Conservation (phyloP, 2,797 vertebrate genomes). For the Coregonus ussuriensis region DNA sequence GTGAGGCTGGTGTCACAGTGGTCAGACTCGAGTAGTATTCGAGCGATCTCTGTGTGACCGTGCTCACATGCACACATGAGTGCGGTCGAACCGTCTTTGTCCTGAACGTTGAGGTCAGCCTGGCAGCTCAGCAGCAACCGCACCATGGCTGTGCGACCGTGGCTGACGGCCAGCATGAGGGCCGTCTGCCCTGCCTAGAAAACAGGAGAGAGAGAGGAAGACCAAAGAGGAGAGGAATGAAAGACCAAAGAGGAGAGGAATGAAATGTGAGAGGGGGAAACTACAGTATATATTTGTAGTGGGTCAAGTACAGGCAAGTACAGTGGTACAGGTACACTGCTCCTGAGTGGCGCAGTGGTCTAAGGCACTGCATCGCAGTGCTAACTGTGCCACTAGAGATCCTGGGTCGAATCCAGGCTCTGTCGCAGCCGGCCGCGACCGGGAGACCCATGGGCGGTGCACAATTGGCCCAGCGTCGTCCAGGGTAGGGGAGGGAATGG, state of each 20-base stretch:
- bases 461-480: too few species aligned
- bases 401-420: too few species aligned
- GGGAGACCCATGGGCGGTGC: too few species aligned
- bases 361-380: too few species aligned
- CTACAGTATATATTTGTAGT: too few species aligned
- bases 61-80: constrained; percentile 92
- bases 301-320: not conserved
- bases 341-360: too few species aligned
- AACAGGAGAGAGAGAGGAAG: constrained; percentile 18
- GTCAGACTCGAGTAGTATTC: constrained; percentile 84
- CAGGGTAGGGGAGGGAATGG: too few species aligned
- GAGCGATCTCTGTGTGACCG: constrained; percentile 83
- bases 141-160: constrained; percentile 91
- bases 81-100: constrained; percentile 85
- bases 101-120: constrained; percentile 88
- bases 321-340: too few species aligned
- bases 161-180: constrained; percentile 92
- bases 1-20: constrained; percentile 79
- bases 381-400: too few species aligned
- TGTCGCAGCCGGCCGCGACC: too few species aligned
- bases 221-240: too few species aligned
- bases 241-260: not conserved
- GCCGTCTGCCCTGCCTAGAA: constrained; percentile 88
- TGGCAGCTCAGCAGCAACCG: constrained; percentile 84
- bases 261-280: too few species aligned